Percentiles rank a stretch among this genome's conserved stretches.
Evolutionary conservation across 2,888 invertebrate species (phyloP).

Genomic region (Phragmatobia fuliginosa): DNA sequence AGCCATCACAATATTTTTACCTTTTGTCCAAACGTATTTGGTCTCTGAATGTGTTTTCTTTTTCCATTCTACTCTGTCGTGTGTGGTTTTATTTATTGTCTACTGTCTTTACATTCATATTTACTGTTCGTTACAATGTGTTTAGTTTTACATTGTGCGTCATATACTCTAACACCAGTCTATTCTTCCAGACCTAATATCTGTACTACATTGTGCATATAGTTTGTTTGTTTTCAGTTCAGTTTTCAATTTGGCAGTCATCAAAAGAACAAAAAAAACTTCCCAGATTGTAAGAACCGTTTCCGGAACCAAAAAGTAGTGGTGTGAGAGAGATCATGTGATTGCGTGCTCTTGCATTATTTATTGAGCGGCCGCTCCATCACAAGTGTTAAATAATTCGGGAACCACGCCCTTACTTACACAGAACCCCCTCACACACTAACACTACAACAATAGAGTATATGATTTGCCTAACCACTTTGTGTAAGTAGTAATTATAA

Average conservation of each 20-base stretch:
- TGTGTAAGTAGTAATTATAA: slow-evolving; percentile 46
- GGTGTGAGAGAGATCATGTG: slow-evolving; percentile 24
- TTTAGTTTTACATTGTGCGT: not conserved
- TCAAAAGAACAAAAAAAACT: not conserved
- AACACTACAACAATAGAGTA: slow-evolving; percentile 29
- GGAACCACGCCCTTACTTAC: slow-evolving; percentile 16
- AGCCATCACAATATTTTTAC: not conserved
- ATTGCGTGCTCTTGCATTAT: slow-evolving; percentile 44
- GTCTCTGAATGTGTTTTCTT: not conserved
- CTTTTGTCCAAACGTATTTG: not conserved
- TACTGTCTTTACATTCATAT: not conserved
- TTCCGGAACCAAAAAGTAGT: not conserved
- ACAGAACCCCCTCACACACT: slow-evolving; percentile 14
- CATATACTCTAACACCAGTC: not conserved
- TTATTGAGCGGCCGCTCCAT: slow-evolving; percentile 29
- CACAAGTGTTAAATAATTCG: slow-evolving; percentile 47
- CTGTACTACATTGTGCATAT: too few species aligned
- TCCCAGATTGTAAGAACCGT: not conserved
- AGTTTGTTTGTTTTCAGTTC: too few species aligned
- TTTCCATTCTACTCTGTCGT: not conserved
- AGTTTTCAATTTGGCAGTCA: not conserved
- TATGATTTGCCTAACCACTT: slow-evolving; percentile 40
- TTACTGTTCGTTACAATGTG: not conserved
- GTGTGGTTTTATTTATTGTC: not conserved
- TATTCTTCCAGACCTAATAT: not conserved